These are phyloP conservation scores for Pyrocephalus nanus DNA, from an alignment of 2,797 vertebrate genomes.

Conservation along the genomic window DNA sequence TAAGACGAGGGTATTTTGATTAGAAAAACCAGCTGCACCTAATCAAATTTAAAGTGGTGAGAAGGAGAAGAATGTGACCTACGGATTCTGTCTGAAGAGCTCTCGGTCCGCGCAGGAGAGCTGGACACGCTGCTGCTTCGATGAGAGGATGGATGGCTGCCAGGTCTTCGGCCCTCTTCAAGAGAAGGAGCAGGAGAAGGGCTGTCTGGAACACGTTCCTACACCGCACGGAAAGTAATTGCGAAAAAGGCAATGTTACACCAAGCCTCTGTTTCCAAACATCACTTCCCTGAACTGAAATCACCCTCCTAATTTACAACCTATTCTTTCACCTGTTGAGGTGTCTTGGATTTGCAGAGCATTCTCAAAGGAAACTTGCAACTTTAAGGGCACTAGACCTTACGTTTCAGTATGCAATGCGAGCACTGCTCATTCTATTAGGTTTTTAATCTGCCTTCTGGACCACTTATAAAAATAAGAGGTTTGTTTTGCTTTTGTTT, in stretches of 20 bases:
- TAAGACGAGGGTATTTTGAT: constrained; percentile 56
- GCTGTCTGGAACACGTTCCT: constrained; percentile 97
- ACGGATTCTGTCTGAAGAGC: constrained; percentile 99
- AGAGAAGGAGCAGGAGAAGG: constrained; percentile 96
- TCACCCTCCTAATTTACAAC: not conserved
- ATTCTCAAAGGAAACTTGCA: not conserved
- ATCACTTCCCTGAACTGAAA: not conserved
- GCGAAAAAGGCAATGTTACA: not conserved
- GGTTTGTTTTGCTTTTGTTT: not conserved
- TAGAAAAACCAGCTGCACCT: constrained; percentile 68
- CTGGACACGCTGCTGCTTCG: constrained; percentile 99
- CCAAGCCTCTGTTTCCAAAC: not conserved
- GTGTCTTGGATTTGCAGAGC: not conserved
- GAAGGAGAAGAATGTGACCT: constrained; percentile 78
- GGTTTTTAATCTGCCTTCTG: not conserved
- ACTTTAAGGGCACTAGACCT: not conserved
- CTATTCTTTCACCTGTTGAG: not conserved
- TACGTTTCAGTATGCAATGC: not conserved
- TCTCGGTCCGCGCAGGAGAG: constrained; percentile 96
- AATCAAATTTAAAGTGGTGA: constrained; percentile 56
- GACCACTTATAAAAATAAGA: not conserved
- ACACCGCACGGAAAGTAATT: constrained; percentile 45
- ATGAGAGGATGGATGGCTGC: constrained; percentile 96
- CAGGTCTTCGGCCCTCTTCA: constrained; percentile 95
- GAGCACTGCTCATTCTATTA: not conserved